Conservation (phyloP, 2,797 vertebrate species). For the Helicolenus hilgendorfi region DNA sequence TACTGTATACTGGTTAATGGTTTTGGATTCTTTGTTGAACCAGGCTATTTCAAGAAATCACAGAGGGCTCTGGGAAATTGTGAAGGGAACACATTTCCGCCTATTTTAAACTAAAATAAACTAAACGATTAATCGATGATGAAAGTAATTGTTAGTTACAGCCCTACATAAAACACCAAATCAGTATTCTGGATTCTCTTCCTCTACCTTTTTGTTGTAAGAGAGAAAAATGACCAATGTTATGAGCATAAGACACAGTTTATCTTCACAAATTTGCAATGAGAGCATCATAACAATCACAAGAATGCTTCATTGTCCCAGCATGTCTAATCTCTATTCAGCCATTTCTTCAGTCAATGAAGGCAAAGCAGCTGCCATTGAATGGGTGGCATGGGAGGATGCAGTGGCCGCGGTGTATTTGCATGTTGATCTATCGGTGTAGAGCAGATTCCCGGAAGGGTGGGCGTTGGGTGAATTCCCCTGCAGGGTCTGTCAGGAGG, state of each 20-base stretch:
- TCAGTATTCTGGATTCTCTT: not conserved
- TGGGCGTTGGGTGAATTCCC: slow-evolving; percentile 72
- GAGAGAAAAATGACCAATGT: not conserved
- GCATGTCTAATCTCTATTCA: not conserved
- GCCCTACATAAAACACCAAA: not conserved
- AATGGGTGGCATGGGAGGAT: not conserved
- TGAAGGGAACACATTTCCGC: not conserved
- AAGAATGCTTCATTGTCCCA: not conserved
- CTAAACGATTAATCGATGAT: not conserved
- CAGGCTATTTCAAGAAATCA: not conserved
- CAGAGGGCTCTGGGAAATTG: not conserved
- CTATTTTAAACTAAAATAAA: not conserved
- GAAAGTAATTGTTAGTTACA: not conserved
- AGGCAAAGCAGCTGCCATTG: slow-evolving; percentile 3
- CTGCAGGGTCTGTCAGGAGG: slow-evolving; percentile 30
- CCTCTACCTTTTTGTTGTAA: not conserved
- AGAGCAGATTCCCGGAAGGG: slow-evolving; percentile 60
- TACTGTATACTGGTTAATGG: not conserved
- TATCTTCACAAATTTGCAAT: not conserved
- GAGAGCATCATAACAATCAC: not conserved
- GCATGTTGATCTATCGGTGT: slow-evolving; percentile 5
- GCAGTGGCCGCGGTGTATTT: slow-evolving; percentile 7
- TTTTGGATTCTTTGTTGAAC: not conserved
- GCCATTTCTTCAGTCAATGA: not conserved
- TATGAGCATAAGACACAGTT: not conserved